Conservation (phyloP, 2,113 vertebrate species). For the Tringa solitaria region DNA sequence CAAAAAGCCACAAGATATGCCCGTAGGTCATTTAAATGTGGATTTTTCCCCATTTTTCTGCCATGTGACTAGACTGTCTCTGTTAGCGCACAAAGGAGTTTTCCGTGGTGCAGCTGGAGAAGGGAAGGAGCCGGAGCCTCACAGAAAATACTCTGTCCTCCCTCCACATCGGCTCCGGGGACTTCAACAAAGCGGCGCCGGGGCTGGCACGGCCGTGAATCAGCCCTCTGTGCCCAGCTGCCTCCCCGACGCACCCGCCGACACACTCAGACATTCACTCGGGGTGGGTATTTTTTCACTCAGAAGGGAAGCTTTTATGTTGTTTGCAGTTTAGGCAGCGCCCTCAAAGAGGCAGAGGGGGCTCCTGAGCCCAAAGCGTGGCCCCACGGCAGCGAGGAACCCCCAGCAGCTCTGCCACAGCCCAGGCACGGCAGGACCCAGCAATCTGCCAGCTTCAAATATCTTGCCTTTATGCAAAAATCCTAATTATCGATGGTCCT, state of each 20-base stretch:
- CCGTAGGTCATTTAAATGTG: not conserved
- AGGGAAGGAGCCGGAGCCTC: not conserved
- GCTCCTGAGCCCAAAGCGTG: not conserved
- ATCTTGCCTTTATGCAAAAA: not conserved
- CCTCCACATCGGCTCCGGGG: not conserved
- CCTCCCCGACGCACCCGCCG: not conserved
- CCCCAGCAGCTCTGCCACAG: not conserved
- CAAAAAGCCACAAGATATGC: not conserved
- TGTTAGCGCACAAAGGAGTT: not conserved
- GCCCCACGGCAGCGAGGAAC: not conserved
- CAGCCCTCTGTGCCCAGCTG: conserved; percentile 54
- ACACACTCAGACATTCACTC: not conserved
- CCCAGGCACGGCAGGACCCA: fast-evolving
- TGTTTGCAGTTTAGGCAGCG: not conserved
- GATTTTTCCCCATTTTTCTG: not conserved
- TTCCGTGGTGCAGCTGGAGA: conserved; percentile 10
- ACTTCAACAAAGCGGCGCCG: not conserved
- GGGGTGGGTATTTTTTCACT: no score
- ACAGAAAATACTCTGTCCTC: conserved; percentile 43
- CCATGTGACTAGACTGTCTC: not conserved
- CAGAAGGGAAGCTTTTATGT: not conserved
- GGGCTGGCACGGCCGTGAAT: not conserved
- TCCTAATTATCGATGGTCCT: not conserved
- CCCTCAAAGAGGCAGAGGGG: not conserved
- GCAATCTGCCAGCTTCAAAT: not conserved